These are phyloP conservation scores for Rhodinocichla rosea DNA, from an alignment of 2,113 vertebrate genomes.

Conservation along the genomic window DNA sequence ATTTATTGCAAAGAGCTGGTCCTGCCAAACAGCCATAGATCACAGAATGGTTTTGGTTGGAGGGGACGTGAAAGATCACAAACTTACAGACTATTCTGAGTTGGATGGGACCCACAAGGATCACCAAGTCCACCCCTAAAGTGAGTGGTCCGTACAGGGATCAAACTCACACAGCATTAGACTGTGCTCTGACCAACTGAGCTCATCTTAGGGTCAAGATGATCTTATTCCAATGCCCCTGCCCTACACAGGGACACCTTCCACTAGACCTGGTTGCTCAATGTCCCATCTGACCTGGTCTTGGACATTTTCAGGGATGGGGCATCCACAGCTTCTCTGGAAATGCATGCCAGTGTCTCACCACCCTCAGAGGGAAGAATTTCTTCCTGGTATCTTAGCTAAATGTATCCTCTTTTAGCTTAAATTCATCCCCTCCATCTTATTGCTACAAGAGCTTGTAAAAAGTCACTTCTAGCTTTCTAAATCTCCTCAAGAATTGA, in stretches of 20 bases:
- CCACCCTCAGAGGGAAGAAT: neutral
- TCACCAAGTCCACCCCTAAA: neutral
- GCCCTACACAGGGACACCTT: neutral
- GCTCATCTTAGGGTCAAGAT: neutral
- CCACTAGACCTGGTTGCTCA: neutral
- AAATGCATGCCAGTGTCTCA: neutral
- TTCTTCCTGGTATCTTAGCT: neutral
- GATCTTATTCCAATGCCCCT: neutral
- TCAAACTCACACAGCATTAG: neutral
- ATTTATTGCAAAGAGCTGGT: neutral
- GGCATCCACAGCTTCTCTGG: neutral
- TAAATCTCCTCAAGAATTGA: neutral
- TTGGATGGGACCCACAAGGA: no score
- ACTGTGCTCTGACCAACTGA: neutral
- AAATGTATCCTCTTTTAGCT: neutral
- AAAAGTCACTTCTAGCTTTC: neutral
- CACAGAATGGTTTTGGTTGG: neutral
- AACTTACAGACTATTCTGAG: neutral
- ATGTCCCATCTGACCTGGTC: rapidly evolving
- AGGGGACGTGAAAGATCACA: neutral
- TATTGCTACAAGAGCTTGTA: neutral
- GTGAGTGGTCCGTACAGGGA: no score
- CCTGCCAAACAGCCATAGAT: neutral
- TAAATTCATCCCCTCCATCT: neutral
- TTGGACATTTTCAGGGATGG: neutral